Evolutionary conservation across 2,113 vertebrate genomes (phyloP), one percentile per base, ranked within the genome.

Genomic region (Psilopsiagon aurifrons): DNA sequence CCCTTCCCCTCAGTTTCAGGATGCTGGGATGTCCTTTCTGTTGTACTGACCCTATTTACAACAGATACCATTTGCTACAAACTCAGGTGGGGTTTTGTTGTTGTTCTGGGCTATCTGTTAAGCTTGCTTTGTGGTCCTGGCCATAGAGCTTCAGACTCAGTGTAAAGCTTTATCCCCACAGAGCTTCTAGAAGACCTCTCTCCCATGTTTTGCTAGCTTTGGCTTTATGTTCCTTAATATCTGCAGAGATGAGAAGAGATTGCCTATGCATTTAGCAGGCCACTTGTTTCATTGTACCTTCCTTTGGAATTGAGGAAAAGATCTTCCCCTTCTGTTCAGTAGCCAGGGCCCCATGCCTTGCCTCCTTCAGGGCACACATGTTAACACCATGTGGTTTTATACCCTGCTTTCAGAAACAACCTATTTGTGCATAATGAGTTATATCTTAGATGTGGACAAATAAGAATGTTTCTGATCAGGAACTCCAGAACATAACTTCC

Each of bases 1-100:
- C 66, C 64, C 54, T 67, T 85, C 31, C 47, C 73, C 28, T 59
- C 2, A 0, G 9, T 51, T 87, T 52, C 23, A 52, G 60, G 76
- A 79, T 4, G 2, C 63, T 76, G 62, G 74, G 41, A 92, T 78
- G 47, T 93, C 57, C 52, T 63, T 63, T 46, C 55, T 90, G n/a
- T 84, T 91, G 94, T 77, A 84, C 88, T 95, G 77, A 92, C 44
- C 41, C n/a, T 57, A 14, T 71, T 49, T 83, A 77, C 22, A 69
- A 85, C 15, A 81, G 57, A 4, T 10, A 27, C 14, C 1, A 39
- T 41, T 70, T 0, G 4, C 59, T 79, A 75, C 64, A 78, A 39
- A 66, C 39, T 69, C 54, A 86, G 47, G 82, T 39, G 35, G n/a
- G 22, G 33, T 14, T 43, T 73, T 43, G 10, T 89, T 90, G 27